Conservation (phyloP, 1,140 invertebrate species). For the Neuroterus valhalla region DNA sequence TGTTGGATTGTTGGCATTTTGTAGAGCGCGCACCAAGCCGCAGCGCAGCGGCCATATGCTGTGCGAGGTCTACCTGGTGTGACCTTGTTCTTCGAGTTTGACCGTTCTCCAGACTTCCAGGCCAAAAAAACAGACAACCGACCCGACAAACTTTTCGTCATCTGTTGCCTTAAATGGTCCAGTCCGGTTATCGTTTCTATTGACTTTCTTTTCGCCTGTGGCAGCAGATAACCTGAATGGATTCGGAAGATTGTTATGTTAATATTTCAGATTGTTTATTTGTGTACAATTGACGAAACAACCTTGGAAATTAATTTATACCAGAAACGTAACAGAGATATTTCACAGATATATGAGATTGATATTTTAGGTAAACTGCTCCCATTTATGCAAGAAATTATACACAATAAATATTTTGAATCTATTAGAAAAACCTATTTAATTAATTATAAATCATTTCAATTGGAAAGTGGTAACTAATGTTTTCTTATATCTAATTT, state of each 20-base stretch:
- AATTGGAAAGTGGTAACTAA: too few species aligned
- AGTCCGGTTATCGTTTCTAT: not conserved
- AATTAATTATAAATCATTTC: too few species aligned
- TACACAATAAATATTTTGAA: too few species aligned
- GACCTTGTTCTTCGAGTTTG: slow-evolving; percentile 58
- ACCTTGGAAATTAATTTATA: not conserved
- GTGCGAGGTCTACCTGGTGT: slow-evolving; percentile 34
- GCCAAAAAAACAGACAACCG: slow-evolving; percentile 41
- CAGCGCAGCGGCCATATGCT: slow-evolving; percentile 11
- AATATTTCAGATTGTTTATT: not conserved
- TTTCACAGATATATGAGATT: too few species aligned
- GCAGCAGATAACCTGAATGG: not conserved
- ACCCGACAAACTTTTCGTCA: slow-evolving; percentile 37
- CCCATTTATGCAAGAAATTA: too few species aligned
- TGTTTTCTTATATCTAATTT: too few species aligned
- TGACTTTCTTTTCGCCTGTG: not conserved
- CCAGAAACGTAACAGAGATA: too few species aligned
- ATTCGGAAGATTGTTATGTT: not conserved
- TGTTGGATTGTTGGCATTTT: slow-evolving; percentile 15
- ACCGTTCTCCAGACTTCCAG: slow-evolving; percentile 58
- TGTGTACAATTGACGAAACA: not conserved
- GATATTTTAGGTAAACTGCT: too few species aligned
- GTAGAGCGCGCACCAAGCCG: slow-evolving; percentile 10
- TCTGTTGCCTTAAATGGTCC: slow-evolving; percentile 3
- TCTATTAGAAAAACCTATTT: too few species aligned